A percentile compares a stretch with the other conserved stretches of the same genome.
Conservation (phyloP, 2,888 invertebrate genomes). For the Athalia cordata region DNA sequence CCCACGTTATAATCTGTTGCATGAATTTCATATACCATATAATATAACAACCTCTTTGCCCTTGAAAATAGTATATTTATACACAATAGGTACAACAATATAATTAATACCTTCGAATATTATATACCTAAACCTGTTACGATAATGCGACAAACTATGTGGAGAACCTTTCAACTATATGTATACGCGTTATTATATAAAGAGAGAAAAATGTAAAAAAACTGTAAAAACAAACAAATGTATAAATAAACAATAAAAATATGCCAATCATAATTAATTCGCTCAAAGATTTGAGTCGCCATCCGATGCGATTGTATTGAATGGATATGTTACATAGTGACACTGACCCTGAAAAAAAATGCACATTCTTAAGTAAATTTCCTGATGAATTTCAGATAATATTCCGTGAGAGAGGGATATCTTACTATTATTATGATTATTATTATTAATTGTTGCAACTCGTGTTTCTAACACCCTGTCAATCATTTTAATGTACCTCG, state of each 20-base stretch:
- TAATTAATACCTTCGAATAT: too few species aligned
- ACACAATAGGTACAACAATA: too few species aligned
- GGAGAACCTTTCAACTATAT: too few species aligned
- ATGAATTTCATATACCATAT: not conserved
- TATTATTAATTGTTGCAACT: not conserved
- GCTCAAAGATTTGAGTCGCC: not conserved
- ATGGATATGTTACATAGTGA: not conserved
- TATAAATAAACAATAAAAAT: not conserved
- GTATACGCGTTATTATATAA: too few species aligned
- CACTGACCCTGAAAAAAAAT: slow-evolving; percentile 22
- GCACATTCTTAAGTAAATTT: slow-evolving; percentile 30
- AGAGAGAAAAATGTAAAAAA: too few species aligned
- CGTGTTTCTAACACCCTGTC: slow-evolving; percentile 29
- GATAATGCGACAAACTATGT: too few species aligned
- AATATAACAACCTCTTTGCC: not conserved
- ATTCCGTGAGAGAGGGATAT: not conserved
- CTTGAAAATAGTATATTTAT: slow-evolving; percentile 11
- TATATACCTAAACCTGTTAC: too few species aligned
- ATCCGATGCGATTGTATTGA: not conserved
- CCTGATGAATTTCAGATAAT: slow-evolving; percentile 3
- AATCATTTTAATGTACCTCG: slow-evolving; percentile 33
- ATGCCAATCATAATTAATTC: slow-evolving; percentile 9
- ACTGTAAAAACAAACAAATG: too few species aligned
- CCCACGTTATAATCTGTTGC: not conserved
- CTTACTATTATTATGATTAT: too few species aligned